phyloP scores from a whole-genome alignment of 1,140 invertebrate genomes.

The Cryptotermes secundus region DNA sequence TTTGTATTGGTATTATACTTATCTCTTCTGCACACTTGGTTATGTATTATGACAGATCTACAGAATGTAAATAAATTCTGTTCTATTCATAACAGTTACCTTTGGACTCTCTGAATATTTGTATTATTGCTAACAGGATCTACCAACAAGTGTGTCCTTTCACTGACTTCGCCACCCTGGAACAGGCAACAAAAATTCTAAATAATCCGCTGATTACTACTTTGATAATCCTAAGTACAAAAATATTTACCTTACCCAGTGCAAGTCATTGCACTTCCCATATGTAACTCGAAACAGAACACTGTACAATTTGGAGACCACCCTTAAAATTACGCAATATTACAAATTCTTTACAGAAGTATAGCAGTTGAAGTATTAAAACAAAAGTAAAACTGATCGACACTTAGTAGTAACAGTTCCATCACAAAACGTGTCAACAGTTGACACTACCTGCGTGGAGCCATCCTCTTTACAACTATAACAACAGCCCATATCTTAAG shows the following conservation, averaged over 20 bases:
- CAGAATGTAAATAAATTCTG: too few relatives aligned
- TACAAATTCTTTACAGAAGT: neutral
- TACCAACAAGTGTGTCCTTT: slow-evolving; percentile 65
- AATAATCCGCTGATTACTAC: too few relatives aligned
- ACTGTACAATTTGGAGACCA: neutral
- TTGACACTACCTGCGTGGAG: slow-evolving; percentile 53
- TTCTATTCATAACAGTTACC: slow-evolving; percentile 44
- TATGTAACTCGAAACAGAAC: neutral
- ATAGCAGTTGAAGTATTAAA: neutral
- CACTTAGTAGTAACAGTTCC: neutral
- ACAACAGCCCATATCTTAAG: slow-evolving; percentile 50
- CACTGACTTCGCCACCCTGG: slow-evolving; percentile 62
- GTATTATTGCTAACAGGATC: slow-evolving; percentile 68
- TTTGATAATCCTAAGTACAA: too few relatives aligned
- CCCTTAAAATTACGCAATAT: neutral
- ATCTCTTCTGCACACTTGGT: too few relatives aligned
- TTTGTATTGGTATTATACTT: too few relatives aligned
- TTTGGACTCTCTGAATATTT: slow-evolving; percentile 59
- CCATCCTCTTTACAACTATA: slow-evolving; percentile 61
- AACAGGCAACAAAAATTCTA: slow-evolving; percentile 21
- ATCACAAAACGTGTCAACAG: neutral
- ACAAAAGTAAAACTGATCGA: neutral
- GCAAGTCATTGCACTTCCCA: neutral
- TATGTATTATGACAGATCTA: too few relatives aligned
- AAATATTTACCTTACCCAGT: neutral